Base-by-base conservation (phyloP, 2,113 vertebrate species). In the Chamaea fasciata region DNA sequence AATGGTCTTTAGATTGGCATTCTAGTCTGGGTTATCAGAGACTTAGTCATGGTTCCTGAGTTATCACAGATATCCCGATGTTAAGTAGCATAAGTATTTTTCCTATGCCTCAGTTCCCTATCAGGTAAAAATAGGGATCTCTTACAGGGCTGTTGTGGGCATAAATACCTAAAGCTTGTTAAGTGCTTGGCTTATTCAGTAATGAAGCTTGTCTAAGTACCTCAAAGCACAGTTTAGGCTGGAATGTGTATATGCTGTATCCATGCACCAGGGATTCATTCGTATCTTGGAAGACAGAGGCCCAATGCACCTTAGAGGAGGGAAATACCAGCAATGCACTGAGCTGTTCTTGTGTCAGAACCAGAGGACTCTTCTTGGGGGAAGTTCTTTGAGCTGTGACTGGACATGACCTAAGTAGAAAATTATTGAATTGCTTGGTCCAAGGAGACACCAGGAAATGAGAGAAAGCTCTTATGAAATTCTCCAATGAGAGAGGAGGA, bases 21-120 rank as follows among this genome's bases (percentile, higher is more conserved):
- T 74, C 89, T 86, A 28, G 80, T 76, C 65, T 76, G 49, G 8
- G 53, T 82, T 95, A 87, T 94, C 87, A 76, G 52, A 71, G 73
- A 46, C 41, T 75, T 46, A 68, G 22, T 44, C 14, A 5, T 76
- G 65, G 60, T 87, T 96, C 92, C 89, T 78, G 59, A 75, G 69
- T 84, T 94, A 87, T 81, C 27, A 1, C 60, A 82, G 73, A 79
- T 60, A 91, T 56, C 62, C 74, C 0, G 0, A 4, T 3, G 65
- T 89, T 84, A 83, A 96, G 83, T 91, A 94, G 65, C 50, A 19
- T 95, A 91, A 95, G 95, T 96, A 87, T 33, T 95, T 96, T 95
- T 96, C 89, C 92, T 82, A 68, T 65, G 74, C 64, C 35, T 95
- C 89, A 17, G 31, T 76, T 92, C 57, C 49, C 55, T 6, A 2